Base-by-base conservation (phyloP, 2,113 vertebrate genomes). In the Ovis canadensis region DNA sequence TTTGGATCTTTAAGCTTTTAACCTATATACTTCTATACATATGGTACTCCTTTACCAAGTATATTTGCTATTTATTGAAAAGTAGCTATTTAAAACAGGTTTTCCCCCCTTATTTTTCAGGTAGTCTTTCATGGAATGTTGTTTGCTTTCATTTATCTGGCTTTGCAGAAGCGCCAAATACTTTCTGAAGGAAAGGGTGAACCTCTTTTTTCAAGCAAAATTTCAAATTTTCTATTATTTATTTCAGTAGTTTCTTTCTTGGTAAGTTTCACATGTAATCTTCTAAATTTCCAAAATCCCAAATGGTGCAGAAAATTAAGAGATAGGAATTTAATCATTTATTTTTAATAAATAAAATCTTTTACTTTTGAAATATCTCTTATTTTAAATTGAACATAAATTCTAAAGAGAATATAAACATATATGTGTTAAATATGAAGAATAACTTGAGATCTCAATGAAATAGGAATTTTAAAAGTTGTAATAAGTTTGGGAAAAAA, bases 51-150 rank as follows among this genome's bases (percentile, higher is more conserved):
- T 90, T 97, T 92, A 77, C 17, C 62, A 88, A 21, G 50, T 92
- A 71, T 74, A 92, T 82, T 87, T 93, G 29, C 45, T 62, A 11
- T 29, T 64, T 81, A 94, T 54, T 74, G 48, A 60, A 96, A 88
- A 89, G 36, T n/a, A 50, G 54, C 57, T 90, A 2, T 97, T 96
- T 67, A 83, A 97, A 90, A 95, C 52, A 96, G 45, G 45, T 48
- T 94, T 82, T 83, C 25, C 78, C 77, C 71, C 7, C 40, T 64
- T 94, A 45, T 90, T 86, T 92, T 98, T 23, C 98, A 99, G 99
- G 99, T 99, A 27, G 99, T 99, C 98, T 99, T 99, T 95, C 98
- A 99, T 57, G 99, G 99, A 29, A 99, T 99, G 99, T 83, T 99
- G 21, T 99, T 99, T 97, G 99, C 99, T 98, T 99, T 99, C 96